Base-by-base conservation (phyloP, 2,113 vertebrate genomes). In the Rhadina sibilatrix region DNA sequence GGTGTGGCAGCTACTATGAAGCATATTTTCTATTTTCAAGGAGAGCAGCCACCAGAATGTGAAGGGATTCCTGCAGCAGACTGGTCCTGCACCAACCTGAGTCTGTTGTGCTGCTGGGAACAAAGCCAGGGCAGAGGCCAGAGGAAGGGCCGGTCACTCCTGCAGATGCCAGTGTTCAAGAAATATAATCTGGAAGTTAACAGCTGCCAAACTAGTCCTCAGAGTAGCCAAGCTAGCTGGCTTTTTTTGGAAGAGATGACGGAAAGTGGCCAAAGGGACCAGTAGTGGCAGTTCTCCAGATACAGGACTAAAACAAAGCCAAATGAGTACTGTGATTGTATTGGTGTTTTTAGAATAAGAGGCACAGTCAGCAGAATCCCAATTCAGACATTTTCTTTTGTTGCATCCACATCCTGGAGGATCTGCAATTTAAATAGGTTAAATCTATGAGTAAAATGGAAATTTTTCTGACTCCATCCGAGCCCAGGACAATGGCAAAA, bases 161-260 rank as follows among this genome's bases (percentile, higher is more conserved):
- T 93, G 52, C 97, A 95, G 94, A 96, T 96, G 95, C 87, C 93
- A 74, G n/a, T 50, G 90, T 90, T 97, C 93, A 94, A 92, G 95
- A 96, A 95, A 80, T 87, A 83, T 96, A 95, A 97, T 97, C 94
- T 96, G 96, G 89, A 97, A 90, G 30, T 76, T 93, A 87, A 94
- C 93, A 98, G 96, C 95, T 97, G 98, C 97, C 97, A 97, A 94
- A 96, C 79, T 94, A 91, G 77, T 37, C 93, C 87, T 95, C 82
- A 9, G 89, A 95, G 94, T 88, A 89, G 72, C 94, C 86, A 95
- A 90, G 79, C 81, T 93, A 82, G 93, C 77, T 96, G 96, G 91
- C 65, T 92, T 76, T 96, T 71, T 97, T 97, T 89, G 19, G 93
- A 97, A 94, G 63, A 97, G 82, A 92, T 96, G 97, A 96, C 93